Evolutionary conservation across 2,113 vertebrate genomes (phyloP).

Genomic region (Marmota flaviventris): DNA sequence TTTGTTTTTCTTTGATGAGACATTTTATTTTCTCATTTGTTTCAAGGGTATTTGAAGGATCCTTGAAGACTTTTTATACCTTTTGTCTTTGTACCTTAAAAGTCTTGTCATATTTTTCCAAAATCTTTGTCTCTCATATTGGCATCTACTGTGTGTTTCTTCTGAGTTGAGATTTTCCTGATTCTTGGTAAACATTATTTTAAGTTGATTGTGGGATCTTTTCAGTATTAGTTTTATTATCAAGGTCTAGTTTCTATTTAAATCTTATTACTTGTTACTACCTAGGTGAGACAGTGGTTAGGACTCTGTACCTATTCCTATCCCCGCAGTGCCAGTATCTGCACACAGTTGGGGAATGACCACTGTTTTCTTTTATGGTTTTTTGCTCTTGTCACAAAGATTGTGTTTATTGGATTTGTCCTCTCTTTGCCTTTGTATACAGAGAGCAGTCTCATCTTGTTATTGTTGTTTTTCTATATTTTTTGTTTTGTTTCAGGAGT

Average conservation of each 20-base stretch:
- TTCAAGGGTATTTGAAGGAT: background rate
- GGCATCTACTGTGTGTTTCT: background rate
- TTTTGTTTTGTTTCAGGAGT: background rate
- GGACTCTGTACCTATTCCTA: background rate
- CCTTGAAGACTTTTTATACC: slow-evolving; percentile 12
- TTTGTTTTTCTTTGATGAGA: background rate
- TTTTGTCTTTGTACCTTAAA: background rate
- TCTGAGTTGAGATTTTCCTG: background rate
- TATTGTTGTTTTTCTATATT: background rate
- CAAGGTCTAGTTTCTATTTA: background rate
- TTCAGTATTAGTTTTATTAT: background rate
- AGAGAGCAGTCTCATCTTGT: background rate
- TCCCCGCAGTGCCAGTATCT: background rate
- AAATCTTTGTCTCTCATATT: background rate
- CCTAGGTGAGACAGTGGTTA: background rate
- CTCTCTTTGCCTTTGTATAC: background rate
- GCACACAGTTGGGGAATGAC: background rate
- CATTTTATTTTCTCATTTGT: background rate
- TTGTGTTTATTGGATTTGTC: background rate
- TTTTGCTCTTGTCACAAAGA: background rate
- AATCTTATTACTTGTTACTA: background rate
- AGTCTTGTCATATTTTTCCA: background rate
- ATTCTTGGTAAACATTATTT: background rate
- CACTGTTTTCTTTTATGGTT: background rate
- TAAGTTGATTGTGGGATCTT: background rate